These are phyloP conservation scores for Spongilla lacustris DNA, from an alignment of 37 sponge, comb jelly and placozoan species.

Conservation along the genomic window DNA sequence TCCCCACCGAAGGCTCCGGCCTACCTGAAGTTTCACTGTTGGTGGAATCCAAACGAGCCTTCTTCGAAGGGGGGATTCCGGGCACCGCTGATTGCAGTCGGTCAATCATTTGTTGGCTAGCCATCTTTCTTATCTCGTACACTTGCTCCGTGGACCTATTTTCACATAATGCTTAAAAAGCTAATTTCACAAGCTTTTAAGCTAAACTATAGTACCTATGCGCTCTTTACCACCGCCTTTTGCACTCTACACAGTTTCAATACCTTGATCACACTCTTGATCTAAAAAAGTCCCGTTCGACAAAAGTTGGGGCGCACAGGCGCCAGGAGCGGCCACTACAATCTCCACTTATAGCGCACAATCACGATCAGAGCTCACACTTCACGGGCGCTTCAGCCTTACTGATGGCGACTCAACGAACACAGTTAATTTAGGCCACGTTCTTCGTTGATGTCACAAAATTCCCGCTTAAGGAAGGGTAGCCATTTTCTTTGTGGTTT, in stretches of 20 bases:
- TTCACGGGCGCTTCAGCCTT: not conserved
- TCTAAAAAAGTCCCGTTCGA: not conserved
- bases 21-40: conserved; percentile 5
- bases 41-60: conserved; percentile 25
- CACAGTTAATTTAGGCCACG: not conserved
- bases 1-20: not conserved
- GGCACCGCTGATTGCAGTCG: not conserved
- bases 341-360: not conserved
- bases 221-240: not conserved
- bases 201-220: not conserved
- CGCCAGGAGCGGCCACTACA: not conserved
- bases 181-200: conserved; percentile 1
- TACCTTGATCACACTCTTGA: not conserved
- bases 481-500: conserved; percentile 81
- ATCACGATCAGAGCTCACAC: not conserved
- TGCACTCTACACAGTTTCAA: not conserved
- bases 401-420: not conserved
- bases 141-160: not conserved
- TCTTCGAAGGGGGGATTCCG: conserved; percentile 44
- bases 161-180: not conserved
- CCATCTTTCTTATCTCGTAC: not conserved
- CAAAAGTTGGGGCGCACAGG: not conserved
- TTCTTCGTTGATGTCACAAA: conserved; percentile 4
- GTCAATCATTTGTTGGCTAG: not conserved
- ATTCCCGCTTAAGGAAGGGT: conserved; percentile 45